Percentiles rank a stretch among this genome's conserved stretches.
These are phyloP conservation scores for Diplodus puntazzo DNA, from an alignment of 2,797 vertebrate genomes.

Conservation along the genomic window DNA sequence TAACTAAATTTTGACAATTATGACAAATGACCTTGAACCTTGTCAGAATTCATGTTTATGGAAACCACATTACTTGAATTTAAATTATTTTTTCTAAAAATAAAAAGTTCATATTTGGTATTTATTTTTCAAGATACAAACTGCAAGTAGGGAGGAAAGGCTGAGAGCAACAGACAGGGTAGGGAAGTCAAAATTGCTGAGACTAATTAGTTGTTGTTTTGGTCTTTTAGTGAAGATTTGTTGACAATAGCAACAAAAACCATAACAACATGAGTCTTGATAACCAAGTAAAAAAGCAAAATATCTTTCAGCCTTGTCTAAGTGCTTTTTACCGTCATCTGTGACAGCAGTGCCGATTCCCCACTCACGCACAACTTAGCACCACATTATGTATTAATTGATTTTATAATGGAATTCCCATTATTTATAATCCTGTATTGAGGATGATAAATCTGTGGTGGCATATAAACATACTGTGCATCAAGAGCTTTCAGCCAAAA, in stretches of 20 bases:
- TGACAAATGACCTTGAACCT: no score
- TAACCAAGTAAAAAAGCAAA: not conserved
- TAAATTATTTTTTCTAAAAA: not conserved
- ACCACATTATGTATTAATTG: not conserved
- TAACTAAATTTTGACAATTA: no score
- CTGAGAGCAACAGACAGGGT: not conserved
- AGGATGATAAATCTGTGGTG: not conserved
- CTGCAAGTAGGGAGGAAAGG: not conserved
- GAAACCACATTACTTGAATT: not conserved
- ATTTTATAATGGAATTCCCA: not conserved
- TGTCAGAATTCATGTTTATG: not conserved
- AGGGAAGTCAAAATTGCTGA: not conserved
- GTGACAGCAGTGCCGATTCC: not conserved
- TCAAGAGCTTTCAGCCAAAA: constrained; percentile 2
- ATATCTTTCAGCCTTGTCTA: no score
- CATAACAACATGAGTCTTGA: not conserved
- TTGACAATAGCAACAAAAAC: not conserved
- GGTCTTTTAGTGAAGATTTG: not conserved
- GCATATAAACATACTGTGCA: not conserved
- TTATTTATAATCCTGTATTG: not conserved
- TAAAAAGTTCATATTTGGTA: no score
- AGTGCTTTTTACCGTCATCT: no score
- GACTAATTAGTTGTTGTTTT: not conserved
- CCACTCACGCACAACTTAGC: not conserved
- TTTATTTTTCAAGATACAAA: not conserved